Evolutionary conservation across 92 coral and sea anemone genomes (phyloP), one percentile per base, ranked within the genome.

Genomic region (Epizoanthus ramosus): DNA sequence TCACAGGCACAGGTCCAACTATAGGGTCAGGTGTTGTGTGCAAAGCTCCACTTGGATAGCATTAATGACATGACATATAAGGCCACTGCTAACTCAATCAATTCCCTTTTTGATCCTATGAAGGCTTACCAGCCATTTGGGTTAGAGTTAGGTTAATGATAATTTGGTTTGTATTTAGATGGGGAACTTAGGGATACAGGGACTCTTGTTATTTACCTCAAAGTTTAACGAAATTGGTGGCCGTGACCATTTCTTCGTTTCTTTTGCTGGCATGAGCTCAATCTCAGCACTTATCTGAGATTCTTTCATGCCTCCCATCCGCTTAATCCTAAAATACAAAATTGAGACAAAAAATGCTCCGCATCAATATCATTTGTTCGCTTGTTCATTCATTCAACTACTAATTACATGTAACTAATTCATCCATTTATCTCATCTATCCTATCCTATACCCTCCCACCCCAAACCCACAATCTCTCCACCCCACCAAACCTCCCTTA

Each of bases 231-330:
- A 96, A 58, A 96, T 96, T 5, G 99, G 99, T 57, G 99, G 99
- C 68, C 99, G 80, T 0, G 99, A 97, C 99, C 99, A 96, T 60
- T 96, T 96, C 92, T 96, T 96, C 68, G 93, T 89, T 31, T 96
- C 99, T 68, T 96, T 96, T 0, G 98, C 92, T 12, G 99, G 95
- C 99, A 96, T 96, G 21, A 96, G 93, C 58, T 96, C 99, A 47
- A 96, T 94, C 89, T 96, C 99, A 1, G 99, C 99, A 89, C 99
- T 96, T 64, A 96, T 96, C 87, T 96, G 99, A 5, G 99, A 96
- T 57, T 96, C 99, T 73, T 96, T 96, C 99, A 96, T 96, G 12
- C 99, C 99, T 71, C 98, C 99, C 99, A 96, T 96, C 41, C 99
- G 76, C 80, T 96, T 96, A 72, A 96, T 96, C 84, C 99, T 96